phyloP scores from a whole-genome alignment of 2,888 invertebrate species.

The Rotaria socialis region DNA sequence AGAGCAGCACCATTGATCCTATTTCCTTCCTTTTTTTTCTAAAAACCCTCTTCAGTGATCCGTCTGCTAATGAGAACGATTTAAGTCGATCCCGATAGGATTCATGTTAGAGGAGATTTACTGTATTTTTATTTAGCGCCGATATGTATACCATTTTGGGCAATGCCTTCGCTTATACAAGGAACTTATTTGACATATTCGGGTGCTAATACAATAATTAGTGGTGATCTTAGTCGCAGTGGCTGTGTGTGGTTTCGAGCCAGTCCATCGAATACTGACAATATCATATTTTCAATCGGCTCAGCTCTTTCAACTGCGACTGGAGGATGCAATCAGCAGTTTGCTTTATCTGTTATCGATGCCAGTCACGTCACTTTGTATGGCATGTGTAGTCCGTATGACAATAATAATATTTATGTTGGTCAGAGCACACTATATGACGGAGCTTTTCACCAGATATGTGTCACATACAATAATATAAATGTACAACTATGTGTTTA shows the following conservation, averaged over 20 bases:
- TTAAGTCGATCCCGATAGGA: no score
- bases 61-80: no score
- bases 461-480: not conserved
- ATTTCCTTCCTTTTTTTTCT: no score
- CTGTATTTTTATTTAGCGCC: not conserved
- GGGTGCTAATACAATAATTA: not conserved
- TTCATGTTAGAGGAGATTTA: no score
- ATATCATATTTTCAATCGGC: not conserved
- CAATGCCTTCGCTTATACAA: not conserved
- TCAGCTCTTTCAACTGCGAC: not conserved
- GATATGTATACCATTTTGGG: not conserved
- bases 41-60: no score
- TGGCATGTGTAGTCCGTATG: not conserved
- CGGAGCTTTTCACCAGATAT: not conserved
- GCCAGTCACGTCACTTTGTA: not conserved
- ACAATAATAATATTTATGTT: not conserved
- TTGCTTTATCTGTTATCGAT: not conserved
- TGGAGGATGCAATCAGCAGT: constrained; percentile 5
- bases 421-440: not conserved
- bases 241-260: not conserved
- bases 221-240: not conserved
- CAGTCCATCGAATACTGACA: not conserved
- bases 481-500: not conserved
- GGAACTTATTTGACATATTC: not conserved
- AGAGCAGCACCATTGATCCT: no score